Percentiles rank a stretch among this genome's conserved stretches.
These are phyloP conservation scores for Isaurus tuberculatus DNA, from an alignment of 92 coral and sea anemone genomes.

Conservation along the genomic window DNA sequence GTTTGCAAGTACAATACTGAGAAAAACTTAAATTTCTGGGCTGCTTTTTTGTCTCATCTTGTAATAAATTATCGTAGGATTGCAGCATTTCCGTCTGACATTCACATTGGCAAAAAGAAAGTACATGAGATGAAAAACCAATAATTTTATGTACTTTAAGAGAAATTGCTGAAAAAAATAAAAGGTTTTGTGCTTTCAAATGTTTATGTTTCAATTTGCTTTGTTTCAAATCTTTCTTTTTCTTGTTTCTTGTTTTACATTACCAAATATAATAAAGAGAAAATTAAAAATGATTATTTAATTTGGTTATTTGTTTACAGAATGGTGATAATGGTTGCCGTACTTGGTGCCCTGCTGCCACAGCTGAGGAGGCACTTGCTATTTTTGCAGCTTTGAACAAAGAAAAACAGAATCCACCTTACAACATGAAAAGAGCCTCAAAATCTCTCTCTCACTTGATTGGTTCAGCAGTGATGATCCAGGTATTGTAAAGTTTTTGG, in stretches of 20 bases:
- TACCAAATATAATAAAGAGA: too few relatives aligned
- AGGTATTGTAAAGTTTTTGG: conserved; percentile 35
- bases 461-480: conserved; percentile 89
- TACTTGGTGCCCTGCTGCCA: conserved; percentile 66
- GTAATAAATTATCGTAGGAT: too few relatives aligned
- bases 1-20: too few relatives aligned
- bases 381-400: conserved; percentile 61
- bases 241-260: background rate
- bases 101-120: too few relatives aligned
- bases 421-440: conserved; percentile 53
- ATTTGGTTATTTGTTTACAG: background rate
- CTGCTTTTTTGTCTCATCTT: too few relatives aligned
- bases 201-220: background rate
- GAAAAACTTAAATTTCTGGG: too few relatives aligned
- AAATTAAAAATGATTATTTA: background rate
- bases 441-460: conserved; percentile 67
- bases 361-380: conserved; percentile 67
- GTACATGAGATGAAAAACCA: too few relatives aligned
- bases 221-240: background rate
- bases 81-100: too few relatives aligned
- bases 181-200: background rate
- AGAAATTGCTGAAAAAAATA: too few relatives aligned
- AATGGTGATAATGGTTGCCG: conserved; percentile 51
- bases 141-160: too few relatives aligned
- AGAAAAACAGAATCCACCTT: conserved; percentile 56